Conservation (phyloP, 2,888 invertebrate genomes). For the Eudasyphora cyanicolor region DNA sequence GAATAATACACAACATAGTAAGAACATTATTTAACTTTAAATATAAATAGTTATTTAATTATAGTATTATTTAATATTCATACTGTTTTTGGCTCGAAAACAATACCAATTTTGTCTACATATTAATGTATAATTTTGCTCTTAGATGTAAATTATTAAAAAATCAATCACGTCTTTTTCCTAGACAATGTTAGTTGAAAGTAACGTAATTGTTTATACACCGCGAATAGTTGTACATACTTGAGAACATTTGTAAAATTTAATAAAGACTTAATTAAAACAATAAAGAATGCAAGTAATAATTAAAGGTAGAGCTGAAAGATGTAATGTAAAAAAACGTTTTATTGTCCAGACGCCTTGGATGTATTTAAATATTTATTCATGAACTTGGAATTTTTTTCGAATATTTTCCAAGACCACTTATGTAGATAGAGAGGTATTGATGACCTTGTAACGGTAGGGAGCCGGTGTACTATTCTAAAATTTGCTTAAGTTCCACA, state of each 20-base stretch:
- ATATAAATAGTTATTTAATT: no score
- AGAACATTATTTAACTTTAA: no score
- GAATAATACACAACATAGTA: no score
- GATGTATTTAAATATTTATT: not conserved
- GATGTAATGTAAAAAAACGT: not conserved
- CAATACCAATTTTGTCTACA: no score
- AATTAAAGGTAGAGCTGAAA: not conserved
- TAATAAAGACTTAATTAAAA: slow-evolving; percentile 28
- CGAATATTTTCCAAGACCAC: no score
- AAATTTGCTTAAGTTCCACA: not conserved
- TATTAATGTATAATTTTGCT: no score
- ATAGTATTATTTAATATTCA: no score
- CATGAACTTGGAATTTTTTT: no score
- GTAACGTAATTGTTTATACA: not conserved
- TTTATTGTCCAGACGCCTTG: not conserved
- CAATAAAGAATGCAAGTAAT: not conserved
- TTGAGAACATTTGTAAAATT: slow-evolving; percentile 17
- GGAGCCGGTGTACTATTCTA: no score
- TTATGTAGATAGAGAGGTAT: no score
- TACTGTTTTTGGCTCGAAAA: no score
- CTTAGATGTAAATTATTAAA: not conserved
- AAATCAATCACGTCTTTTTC: not conserved
- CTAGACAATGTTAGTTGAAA: not conserved
- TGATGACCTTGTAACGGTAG: no score
- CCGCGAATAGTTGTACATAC: not conserved